These are phyloP conservation scores for Brachyptera risi DNA, from an alignment of 2,888 invertebrate genomes.

Conservation along the genomic window DNA sequence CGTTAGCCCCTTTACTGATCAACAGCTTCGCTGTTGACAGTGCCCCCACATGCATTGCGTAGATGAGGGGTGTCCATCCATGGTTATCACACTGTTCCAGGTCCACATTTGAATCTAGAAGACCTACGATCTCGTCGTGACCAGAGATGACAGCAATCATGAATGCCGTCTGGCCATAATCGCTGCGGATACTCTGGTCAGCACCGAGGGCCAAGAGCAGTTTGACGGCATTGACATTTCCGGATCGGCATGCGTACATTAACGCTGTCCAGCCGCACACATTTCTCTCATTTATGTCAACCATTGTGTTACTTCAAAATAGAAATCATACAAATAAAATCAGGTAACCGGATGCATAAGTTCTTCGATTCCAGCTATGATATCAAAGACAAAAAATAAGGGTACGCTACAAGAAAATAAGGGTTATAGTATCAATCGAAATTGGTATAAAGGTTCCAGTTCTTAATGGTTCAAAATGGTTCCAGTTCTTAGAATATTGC, in stretches of 20 bases:
- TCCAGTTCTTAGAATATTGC: too few relatives aligned
- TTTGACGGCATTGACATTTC: neutral
- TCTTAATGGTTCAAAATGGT: too few relatives aligned
- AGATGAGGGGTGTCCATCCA: neutral
- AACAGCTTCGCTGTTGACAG: neutral
- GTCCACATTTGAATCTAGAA: neutral
- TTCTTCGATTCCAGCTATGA: too few relatives aligned
- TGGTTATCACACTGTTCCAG: neutral
- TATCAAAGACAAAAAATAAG: too few relatives aligned
- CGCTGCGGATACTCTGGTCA: neutral
- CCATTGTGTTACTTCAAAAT: too few relatives aligned
- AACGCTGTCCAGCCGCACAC: neutral
- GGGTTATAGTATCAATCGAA: too few relatives aligned
- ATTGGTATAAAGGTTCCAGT: too few relatives aligned
- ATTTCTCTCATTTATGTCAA: neutral
- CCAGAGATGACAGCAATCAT: neutral
- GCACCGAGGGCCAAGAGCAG: neutral
- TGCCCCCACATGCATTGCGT: neutral
- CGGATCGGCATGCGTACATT: constrained; percentile 3
- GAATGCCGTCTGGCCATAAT: neutral
- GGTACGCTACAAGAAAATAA: too few relatives aligned
- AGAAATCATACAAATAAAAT: too few relatives aligned
- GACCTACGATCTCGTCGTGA: neutral
- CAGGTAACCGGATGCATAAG: too few relatives aligned
- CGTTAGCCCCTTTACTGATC: neutral